Evolutionary conservation across 2,888 invertebrate species (phyloP).

Genomic region (Spodoptera picta): DNA sequence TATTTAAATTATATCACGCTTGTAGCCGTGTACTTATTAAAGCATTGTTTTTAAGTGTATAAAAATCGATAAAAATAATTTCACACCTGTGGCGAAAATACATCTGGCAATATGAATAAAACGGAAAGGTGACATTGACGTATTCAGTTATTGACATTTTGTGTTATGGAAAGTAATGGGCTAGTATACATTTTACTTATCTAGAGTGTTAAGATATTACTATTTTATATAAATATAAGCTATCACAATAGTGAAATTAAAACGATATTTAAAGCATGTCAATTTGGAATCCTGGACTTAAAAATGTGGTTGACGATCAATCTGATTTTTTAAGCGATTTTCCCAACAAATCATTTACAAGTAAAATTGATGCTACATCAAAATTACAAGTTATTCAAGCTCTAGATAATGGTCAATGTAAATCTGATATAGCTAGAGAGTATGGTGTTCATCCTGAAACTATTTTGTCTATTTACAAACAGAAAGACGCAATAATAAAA

Average conservation of each 20-base stretch:
- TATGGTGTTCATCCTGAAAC: constrained; percentile 63
- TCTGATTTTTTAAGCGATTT: constrained; percentile 47
- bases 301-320: constrained; percentile 56
- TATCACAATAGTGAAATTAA: constrained; percentile 7
- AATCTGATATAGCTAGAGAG: constrained; percentile 63
- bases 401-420: constrained; percentile 63
- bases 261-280: constrained; percentile 44
- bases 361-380: constrained; percentile 59
- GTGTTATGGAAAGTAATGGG: neutral
- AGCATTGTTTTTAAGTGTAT: too few species aligned
- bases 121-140: too few species aligned
- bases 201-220: neutral
- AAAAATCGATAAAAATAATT: too few species aligned
- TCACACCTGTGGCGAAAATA: too few species aligned
- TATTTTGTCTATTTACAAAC: constrained; percentile 62
- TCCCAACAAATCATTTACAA: constrained; percentile 44
- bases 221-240: too few species aligned
- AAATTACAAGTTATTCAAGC: constrained; percentile 66
- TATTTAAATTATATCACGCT: too few species aligned
- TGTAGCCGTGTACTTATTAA: too few species aligned
- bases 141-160: too few species aligned
- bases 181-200: neutral
- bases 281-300: constrained; percentile 51
- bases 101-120: too few species aligned
- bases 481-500: constrained; percentile 60